Conservation (phyloP, 2,797 vertebrate species). For the Emys orbicularis region DNA sequence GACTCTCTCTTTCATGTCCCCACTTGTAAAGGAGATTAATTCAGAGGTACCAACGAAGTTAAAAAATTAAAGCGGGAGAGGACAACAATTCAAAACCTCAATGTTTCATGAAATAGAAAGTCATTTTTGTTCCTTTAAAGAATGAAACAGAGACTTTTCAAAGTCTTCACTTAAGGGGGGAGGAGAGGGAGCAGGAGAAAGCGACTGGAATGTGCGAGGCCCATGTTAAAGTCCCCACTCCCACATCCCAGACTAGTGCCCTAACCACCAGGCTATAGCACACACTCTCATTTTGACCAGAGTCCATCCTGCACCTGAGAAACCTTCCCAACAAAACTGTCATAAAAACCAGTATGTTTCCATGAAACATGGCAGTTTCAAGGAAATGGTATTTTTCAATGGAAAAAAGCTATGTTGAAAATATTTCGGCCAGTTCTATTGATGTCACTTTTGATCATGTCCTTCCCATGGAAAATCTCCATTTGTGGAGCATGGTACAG, state of each 20-base stretch:
- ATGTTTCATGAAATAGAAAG: background rate
- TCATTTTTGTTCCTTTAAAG: background rate
- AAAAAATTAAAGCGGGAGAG: background rate
- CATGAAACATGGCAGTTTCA: no score
- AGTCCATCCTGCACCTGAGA: no score
- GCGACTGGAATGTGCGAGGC: no score
- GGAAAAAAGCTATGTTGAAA: background rate
- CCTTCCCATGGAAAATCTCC: rapidly evolving
- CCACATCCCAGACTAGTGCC: no score
- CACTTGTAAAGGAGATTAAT: background rate
- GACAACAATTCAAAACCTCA: background rate
- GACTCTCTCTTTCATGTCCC: background rate
- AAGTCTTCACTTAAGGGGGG: no score
- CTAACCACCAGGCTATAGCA: no score
- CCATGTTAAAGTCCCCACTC: no score
- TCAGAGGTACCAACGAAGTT: background rate
- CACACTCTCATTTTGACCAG: no score
- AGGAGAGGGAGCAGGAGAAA: no score
- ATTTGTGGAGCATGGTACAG: background rate
- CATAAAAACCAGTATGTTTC: no score
- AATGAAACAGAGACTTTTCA: no score
- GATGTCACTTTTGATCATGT: background rate
- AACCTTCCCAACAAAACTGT: no score
- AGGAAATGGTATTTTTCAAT: background rate
- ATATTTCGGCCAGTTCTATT: background rate